phyloP scores from a whole-genome alignment of 2,888 invertebrate species.

The Drosophila demipolita region DNA sequence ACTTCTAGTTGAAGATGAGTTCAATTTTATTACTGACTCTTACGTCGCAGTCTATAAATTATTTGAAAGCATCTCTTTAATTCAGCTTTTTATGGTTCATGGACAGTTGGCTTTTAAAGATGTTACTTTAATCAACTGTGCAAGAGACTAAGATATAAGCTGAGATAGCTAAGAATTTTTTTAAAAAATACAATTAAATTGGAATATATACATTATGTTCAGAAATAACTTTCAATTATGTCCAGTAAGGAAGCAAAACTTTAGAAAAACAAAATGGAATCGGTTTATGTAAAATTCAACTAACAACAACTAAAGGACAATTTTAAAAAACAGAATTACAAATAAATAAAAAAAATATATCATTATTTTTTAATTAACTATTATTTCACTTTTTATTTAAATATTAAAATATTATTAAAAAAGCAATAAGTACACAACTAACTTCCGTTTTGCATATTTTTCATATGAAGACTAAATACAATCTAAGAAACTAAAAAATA shows the following conservation, averaged over 20 bases:
- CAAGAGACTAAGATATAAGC: neutral
- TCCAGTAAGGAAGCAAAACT: no score
- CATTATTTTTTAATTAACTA: no score
- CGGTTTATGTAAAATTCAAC: no score
- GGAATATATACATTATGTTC: no score
- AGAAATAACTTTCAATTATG: no score
- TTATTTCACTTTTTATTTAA: no score
- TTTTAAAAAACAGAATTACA: neutral
- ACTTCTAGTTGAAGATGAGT: neutral
- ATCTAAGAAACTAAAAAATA: neutral
- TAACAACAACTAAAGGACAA: neutral
- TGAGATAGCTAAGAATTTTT: neutral
- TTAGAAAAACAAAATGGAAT: neutral
- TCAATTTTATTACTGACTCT: neutral
- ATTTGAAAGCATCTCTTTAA: neutral
- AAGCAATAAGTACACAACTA: neutral
- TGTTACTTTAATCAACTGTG: neutral
- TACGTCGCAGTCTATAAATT: neutral
- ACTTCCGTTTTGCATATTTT: neutral
- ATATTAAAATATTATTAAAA: no score
- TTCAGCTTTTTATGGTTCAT: neutral
- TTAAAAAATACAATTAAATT: neutral
- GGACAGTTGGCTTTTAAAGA: neutral
- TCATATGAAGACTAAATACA: neutral
- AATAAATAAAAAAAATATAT: no score